Evolutionary conservation across 2,888 invertebrate species (phyloP), one percentile per base, ranked within the genome.

Genomic region (Rhagonycha fulva): DNA sequence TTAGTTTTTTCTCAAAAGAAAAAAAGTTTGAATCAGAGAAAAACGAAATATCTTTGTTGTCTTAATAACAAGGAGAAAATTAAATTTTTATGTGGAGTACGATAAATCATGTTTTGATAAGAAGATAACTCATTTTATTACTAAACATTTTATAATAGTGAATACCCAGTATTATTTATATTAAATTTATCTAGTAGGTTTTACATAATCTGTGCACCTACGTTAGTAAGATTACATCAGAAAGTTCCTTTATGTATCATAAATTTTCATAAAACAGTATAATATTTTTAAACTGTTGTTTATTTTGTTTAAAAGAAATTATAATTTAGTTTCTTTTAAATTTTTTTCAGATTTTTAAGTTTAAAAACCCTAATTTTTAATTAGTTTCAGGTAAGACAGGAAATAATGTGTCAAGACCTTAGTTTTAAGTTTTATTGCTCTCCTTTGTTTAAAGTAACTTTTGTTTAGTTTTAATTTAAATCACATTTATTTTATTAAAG

Each of bases 1-100:
- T 63, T 67, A 62, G 32, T 19, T 26, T 78, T 2, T 74, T 74
- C 10, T 74, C 60, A 23, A 71, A 69, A 63, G 4, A 1, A 1
- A 68, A 63, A 62, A 28, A 67, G n/a, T 66, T 60, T 14, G 24
- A 70, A 14, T 10, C 28, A 14, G 11, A 66, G 12, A 26, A 70
- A n/a, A 66, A 12, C 7, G 47, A 47, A 47, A n/a, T n/a, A 5
- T 7, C 4, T 2, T 11, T n/a, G n/a, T 47, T 47, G n/a, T n/a
- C 47, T n/a, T 2, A 7, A 47, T 47, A 2, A n/a, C n/a, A n/a
- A 47, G n/a, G 7, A 7, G 47, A n/a, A 2, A 7, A 47, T 47
- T 0, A 47, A 47, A 47, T n/a, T 68, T 9, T 32, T 68, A 10
- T 19, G 12, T 19, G 9, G 4, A 68, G 32, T 30, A 12, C 14